Conservation (phyloP, 2,888 invertebrate genomes). For the Aphidius colemani region DNA sequence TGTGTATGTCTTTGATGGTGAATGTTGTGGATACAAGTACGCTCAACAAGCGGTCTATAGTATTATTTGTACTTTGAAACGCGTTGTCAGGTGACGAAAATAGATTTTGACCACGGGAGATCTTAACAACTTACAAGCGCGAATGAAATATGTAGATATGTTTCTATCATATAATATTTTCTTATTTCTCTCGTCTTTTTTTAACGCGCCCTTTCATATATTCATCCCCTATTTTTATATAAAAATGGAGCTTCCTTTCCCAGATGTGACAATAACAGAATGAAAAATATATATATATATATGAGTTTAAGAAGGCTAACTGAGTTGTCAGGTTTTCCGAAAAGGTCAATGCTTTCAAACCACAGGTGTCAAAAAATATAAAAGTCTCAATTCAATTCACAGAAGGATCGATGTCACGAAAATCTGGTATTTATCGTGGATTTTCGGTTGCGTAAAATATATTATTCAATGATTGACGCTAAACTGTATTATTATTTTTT, state of each 20-base stretch:
- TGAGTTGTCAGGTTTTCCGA: background rate
- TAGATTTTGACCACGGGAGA: conserved; percentile 31
- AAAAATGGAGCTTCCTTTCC: background rate
- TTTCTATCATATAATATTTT: background rate
- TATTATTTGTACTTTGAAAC: conserved; percentile 37
- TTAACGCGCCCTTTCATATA: background rate
- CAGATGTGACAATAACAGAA: background rate
- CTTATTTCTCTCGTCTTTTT: conserved; percentile 7
- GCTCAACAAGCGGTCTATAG: conserved; percentile 27
- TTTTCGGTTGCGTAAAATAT: too few relatives aligned
- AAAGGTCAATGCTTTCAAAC: background rate
- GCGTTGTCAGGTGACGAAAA: conserved; percentile 34
- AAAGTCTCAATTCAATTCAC: too few relatives aligned
- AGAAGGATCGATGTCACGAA: too few relatives aligned
- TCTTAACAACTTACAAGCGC: background rate
- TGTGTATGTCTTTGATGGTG: conserved; percentile 3
- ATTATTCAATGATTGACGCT: too few relatives aligned
- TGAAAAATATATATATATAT: background rate
- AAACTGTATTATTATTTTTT: too few relatives aligned
- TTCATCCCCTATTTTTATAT: background rate
- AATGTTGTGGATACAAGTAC: conserved; percentile 24
- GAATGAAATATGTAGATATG: too few relatives aligned
- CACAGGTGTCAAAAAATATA: too few relatives aligned
- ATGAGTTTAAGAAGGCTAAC: too few relatives aligned
- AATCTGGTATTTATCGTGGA: too few relatives aligned